phyloP scores from a whole-genome alignment of 2,797 vertebrate species.

The Rousettus madagascariensis region DNA sequence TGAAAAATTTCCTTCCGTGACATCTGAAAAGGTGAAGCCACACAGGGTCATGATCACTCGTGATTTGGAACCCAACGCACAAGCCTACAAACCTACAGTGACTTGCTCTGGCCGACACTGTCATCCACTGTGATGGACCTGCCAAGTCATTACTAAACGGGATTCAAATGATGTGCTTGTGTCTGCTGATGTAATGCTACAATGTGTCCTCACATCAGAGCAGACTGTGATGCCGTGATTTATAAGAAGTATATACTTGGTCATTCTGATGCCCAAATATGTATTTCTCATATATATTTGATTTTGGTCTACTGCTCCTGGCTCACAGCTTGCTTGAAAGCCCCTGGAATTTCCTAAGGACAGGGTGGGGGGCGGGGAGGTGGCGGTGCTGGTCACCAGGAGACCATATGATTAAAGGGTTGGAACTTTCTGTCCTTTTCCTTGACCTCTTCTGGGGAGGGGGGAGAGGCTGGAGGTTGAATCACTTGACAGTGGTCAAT shows the following conservation, averaged over 20 bases:
- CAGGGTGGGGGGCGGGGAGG: too few relatives aligned
- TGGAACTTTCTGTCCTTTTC: background rate
- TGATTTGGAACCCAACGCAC: background rate
- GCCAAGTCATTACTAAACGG: background rate
- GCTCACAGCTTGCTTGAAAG: background rate
- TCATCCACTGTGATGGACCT: background rate
- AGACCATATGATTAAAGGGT: background rate
- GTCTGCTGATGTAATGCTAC: too few relatives aligned
- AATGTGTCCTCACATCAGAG: background rate
- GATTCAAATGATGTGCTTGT: background rate
- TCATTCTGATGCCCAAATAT: background rate
- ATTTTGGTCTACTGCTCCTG: background rate
- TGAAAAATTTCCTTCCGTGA: background rate
- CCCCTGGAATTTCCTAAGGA: background rate
- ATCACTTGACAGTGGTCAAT: background rate
- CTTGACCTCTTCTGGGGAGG: background rate
- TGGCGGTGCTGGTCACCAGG: too few relatives aligned
- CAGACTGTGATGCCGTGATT: background rate
- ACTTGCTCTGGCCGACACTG: background rate
- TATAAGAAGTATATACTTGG: background rate
- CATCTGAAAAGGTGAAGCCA: background rate
- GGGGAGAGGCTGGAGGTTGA: too few relatives aligned
- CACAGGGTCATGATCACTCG: background rate
- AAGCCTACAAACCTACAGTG: background rate
- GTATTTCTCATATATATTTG: background rate